Conservation (phyloP, 1,140 invertebrate genomes). For the Cecropterus lyciades region DNA sequence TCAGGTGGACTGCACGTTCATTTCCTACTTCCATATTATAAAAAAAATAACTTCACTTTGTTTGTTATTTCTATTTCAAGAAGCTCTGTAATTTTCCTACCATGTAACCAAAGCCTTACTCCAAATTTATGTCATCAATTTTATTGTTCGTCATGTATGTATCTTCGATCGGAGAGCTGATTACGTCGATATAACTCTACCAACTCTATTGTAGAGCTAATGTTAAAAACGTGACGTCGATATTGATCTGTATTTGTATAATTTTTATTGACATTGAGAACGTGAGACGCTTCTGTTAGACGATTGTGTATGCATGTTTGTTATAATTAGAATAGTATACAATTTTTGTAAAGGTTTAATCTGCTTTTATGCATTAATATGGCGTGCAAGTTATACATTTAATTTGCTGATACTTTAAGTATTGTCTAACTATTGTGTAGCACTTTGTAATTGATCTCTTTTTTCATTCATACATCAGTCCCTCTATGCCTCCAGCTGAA, state of each 20-base stretch:
- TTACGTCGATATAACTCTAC: conserved; percentile 44
- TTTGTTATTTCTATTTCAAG: no score
- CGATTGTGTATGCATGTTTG: no score
- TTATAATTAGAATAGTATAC: no score
- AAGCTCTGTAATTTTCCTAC: not conserved
- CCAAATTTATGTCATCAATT: conserved; percentile 6
- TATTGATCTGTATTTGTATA: conserved; percentile 48
- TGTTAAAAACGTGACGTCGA: conserved; percentile 53
- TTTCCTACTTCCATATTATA: no score
- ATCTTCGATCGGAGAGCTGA: conserved; percentile 27
- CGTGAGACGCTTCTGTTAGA: conserved; percentile 28
- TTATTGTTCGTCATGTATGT: not conserved
- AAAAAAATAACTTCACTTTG: no score
- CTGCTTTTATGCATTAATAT: not conserved
- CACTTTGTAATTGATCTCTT: no score
- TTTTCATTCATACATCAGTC: no score
- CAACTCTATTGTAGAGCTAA: conserved; percentile 39
- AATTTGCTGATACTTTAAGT: no score
- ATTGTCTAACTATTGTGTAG: no score
- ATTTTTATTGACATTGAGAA: conserved; percentile 42
- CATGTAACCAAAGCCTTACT: not conserved
- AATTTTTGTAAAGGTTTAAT: not conserved
- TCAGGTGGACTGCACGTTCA: no score
- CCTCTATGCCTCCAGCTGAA: no score
- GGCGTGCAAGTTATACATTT: no score